Percentiles rank a stretch among this genome's conserved stretches.
phyloP scores from a whole-genome alignment of 2,113 vertebrate genomes.

The Festucalex cinctus region DNA sequence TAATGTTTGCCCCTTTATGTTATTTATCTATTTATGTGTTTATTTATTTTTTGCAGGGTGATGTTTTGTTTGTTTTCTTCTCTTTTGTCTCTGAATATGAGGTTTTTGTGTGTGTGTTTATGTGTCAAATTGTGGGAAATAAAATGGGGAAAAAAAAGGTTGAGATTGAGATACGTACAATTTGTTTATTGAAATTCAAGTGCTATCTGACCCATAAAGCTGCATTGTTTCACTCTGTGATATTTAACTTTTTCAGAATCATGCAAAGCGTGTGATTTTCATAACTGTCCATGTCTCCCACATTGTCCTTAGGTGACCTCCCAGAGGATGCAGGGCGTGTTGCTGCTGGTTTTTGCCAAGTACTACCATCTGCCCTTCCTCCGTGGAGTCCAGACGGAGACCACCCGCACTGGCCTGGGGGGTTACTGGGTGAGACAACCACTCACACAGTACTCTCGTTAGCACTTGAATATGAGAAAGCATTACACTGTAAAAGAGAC shows the following conservation, averaged over 20 bases:
- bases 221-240: background rate
- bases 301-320: conserved; percentile 81
- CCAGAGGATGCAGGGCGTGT: conserved; percentile 91
- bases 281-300: background rate
- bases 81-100: no score
- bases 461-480: conserved; percentile 8
- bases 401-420: conserved; percentile 85
- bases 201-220: background rate
- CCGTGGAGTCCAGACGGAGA: conserved; percentile 86
- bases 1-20: no score
- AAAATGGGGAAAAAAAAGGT: no score
- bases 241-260: background rate
- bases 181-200: conserved; percentile 18
- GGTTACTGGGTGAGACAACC: conserved; percentile 80
- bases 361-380: conserved; percentile 90
- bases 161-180: background rate
- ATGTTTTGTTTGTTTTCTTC: no score
- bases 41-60: no score
- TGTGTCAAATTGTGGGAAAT: no score
- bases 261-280: conserved; percentile 13
- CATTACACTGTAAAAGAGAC: conserved; percentile 1
- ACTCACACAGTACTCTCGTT: conserved; percentile 24
- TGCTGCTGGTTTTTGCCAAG: conserved; percentile 90
- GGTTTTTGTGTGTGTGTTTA: no score
- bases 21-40: no score